Base-by-base conservation (phyloP, 2,113 vertebrate species). In the Rutilus rutilus region DNA sequence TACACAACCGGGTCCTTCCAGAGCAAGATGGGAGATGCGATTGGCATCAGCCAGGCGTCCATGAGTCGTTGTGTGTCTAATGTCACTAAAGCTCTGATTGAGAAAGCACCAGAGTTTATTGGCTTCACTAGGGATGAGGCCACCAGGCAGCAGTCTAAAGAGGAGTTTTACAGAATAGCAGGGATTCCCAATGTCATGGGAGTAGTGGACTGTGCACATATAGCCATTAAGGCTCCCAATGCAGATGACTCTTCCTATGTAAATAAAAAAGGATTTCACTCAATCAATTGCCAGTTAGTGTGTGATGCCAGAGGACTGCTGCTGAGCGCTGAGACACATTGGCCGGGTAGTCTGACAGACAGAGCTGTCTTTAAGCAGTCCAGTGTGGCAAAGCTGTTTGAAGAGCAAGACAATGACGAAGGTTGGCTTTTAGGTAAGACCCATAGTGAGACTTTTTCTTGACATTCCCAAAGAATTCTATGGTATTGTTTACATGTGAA, bases 31-130 rank as follows among this genome's bases (percentile, higher is more conserved):
- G 98, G 97, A 47, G 97, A 98, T 33, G 96, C 96, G 19, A 98
- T 99, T 6, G 98, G 98, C 65, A 99, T 99, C 89, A 99, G 97
- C 84, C 98, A 99, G 91, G 97, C 98, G 3, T 99, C 98, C 15
- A 99, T 99, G 97, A 98, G 97, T 30, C 96, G 98, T 82, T 99
- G 98, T 5, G 98, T 99, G 87, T 95, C 97, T 81, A 97, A 98
- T 1, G 97, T 99, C 86, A 99, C 98, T 0, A 97, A 95, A 89
- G 97, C 97, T 0, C 89, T 99, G 88, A 97, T 98, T 85, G 97
- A 98, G 90, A 97, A 97, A 90, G 96, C 96, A 6, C 91, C 96
- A 0, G 96, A 97, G 90, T 98, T 98, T 82, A 97, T 99, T 85
- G 92, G 50, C 90, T 97, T 94, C 82, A 92, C 94, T 73, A 93